These are phyloP conservation scores for Calephelis perditalis DNA, from an alignment of 2,888 invertebrate species.

Conservation along the genomic window DNA sequence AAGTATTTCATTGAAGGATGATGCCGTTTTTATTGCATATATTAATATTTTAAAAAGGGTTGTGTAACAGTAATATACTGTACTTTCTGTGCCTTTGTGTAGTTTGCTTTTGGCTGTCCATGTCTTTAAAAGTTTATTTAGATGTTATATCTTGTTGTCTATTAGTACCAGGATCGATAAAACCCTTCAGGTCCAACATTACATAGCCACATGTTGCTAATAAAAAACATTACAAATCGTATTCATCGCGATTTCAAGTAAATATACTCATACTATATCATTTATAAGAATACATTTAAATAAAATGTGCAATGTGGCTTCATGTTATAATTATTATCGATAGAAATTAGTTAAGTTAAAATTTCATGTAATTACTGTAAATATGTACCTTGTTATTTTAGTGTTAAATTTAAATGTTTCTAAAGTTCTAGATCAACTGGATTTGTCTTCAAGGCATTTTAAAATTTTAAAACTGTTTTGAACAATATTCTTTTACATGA, in stretches of 20 bases:
- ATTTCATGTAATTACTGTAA: conserved; percentile 53
- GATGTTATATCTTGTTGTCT: conserved; percentile 40
- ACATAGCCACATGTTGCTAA: conserved; percentile 24
- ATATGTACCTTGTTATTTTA: conserved; percentile 42
- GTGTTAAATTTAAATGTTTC: conserved; percentile 18
- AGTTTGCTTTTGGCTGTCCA: conserved; percentile 57
- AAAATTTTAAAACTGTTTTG: conserved; percentile 10
- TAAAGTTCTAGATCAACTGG: conserved; percentile 9
- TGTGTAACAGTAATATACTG: conserved; percentile 55
- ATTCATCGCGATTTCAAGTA: conserved; percentile 8
- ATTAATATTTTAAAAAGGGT: conserved; percentile 45
- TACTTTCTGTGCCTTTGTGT: conserved; percentile 64
- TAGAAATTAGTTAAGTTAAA: conserved; percentile 52
- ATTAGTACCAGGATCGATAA: conserved; percentile 33
- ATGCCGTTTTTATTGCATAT: conserved; percentile 24
- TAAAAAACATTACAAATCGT: conserved; percentile 21
- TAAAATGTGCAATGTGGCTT: conserved; percentile 57
- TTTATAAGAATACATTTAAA: conserved; percentile 38
- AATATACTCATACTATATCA: conserved; percentile 53
- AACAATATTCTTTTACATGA: neutral
- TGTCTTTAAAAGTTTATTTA: conserved; percentile 40
- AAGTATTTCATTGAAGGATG: conserved; percentile 1
- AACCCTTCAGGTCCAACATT: conserved; percentile 25
- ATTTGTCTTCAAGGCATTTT: conserved; percentile 14
- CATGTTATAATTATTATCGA: conserved; percentile 46